Conservation (phyloP, 2,113 vertebrate species). For the Zapornia atra region DNA sequence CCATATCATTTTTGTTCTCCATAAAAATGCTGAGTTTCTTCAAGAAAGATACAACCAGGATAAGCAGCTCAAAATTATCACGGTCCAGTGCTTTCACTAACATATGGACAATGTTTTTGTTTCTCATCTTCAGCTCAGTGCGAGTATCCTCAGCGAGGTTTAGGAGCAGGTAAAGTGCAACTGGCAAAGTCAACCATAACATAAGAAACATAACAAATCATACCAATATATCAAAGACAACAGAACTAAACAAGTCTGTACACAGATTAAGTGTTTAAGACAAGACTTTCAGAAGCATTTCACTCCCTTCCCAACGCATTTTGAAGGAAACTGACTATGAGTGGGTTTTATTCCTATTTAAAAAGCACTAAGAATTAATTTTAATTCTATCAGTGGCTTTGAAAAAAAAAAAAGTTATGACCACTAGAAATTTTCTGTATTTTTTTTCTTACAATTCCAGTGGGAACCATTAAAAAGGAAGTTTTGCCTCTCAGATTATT, state of each 20-base stretch:
- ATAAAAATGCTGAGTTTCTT: conserved; percentile 97
- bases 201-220: background rate
- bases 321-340: background rate
- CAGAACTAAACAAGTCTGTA: background rate
- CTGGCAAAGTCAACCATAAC: conserved; percentile 61
- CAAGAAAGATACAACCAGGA: conserved; percentile 90
- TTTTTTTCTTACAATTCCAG: background rate
- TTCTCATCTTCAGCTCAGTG: conserved; percentile 95
- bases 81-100: conserved; percentile 90
- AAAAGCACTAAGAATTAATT: background rate
- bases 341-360: background rate
- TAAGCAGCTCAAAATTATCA: conserved; percentile 89
- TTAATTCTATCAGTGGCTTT: background rate
- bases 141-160: conserved; percentile 93
- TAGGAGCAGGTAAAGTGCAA: conserved; percentile 89
- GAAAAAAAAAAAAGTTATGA: background rate
- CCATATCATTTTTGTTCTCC: conserved; percentile 98
- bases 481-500: background rate
- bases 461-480: background rate
- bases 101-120: conserved; percentile 93
- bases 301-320: background rate
- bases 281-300: background rate
- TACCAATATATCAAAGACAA: background rate
- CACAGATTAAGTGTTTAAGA: background rate
- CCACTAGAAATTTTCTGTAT: background rate